These are phyloP conservation scores for Tachysurus fulvidraco DNA, from an alignment of 2,113 vertebrate genomes.

Conservation along the genomic window DNA sequence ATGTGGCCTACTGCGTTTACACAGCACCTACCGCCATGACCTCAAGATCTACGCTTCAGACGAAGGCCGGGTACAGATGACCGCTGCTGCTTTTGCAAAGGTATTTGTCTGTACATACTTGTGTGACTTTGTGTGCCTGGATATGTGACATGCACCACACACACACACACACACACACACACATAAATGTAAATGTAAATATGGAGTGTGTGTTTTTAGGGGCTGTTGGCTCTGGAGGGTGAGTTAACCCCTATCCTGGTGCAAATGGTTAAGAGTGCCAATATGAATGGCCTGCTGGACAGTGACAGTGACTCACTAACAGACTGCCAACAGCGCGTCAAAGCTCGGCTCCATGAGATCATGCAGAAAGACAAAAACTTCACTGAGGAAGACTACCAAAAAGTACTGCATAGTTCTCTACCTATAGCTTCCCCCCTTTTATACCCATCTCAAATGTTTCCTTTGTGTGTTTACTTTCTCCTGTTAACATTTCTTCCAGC, in stretches of 20 bases:
- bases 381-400: slow-evolving; percentile 81
- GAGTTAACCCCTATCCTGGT: slow-evolving; percentile 96
- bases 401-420: slow-evolving; percentile 70
- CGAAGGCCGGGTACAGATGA: slow-evolving; percentile 97
- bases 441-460: background rate
- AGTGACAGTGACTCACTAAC: slow-evolving; percentile 94
- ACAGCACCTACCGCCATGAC: slow-evolving; percentile 96
- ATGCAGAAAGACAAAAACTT: slow-evolving; percentile 90
- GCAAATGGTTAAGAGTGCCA: slow-evolving; percentile 99
- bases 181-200: no score
- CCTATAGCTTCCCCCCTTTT: no score
- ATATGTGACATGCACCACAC: background rate
- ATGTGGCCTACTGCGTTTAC: slow-evolving; percentile 93
- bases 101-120: slow-evolving; percentile 60
- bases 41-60: slow-evolving; percentile 98
- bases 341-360: slow-evolving; percentile 89
- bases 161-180: no score
- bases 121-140: background rate
- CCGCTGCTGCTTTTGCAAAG: slow-evolving; percentile 96
- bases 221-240: slow-evolving; percentile 91
- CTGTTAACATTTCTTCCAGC: slow-evolving; percentile 63
- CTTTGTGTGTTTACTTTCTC: background rate
- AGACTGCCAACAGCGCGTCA: slow-evolving; percentile 93
- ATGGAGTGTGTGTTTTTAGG: slow-evolving; percentile 71
- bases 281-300: slow-evolving; percentile 97